Conservation (phyloP, 2,888 invertebrate genomes). For the Dioctria linearis region DNA sequence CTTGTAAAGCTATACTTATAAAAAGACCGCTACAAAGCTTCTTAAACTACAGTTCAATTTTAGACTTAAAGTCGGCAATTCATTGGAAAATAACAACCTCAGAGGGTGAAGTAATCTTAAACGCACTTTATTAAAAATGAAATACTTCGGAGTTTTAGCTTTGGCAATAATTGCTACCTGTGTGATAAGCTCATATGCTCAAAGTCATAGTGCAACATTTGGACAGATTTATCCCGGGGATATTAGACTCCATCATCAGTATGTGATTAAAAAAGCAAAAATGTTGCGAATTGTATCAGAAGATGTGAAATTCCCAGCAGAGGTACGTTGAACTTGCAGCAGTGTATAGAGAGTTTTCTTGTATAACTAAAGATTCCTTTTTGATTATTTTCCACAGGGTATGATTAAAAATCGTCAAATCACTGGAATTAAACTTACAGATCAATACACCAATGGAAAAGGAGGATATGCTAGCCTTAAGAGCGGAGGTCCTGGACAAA, state of each 20-base stretch:
- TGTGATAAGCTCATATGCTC: slow-evolving; percentile 14
- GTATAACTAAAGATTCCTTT: background rate
- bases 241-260: slow-evolving; percentile 25
- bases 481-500: slow-evolving; percentile 69
- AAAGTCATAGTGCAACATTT: slow-evolving; percentile 50
- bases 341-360: background rate
- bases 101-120: background rate
- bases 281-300: slow-evolving; percentile 63
- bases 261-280: slow-evolving; percentile 63
- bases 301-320: slow-evolving; percentile 58
- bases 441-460: slow-evolving; percentile 70
- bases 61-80: background rate
- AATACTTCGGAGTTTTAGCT: slow-evolving; percentile 29
- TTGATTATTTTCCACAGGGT: background rate
- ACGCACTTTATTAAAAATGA: slow-evolving; percentile 14
- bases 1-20: background rate
- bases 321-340: background rate
- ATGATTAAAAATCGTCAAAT: slow-evolving; percentile 61
- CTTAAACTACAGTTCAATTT: background rate
- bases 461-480: slow-evolving; percentile 70
- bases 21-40: background rate
- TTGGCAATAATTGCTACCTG: slow-evolving; percentile 24
- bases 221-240: slow-evolving; percentile 50
- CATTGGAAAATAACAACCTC: background rate
- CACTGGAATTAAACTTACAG: slow-evolving; percentile 68